A percentile compares a stretch with the other conserved stretches of the same genome.
These are phyloP conservation scores for Nanorana parkeri DNA, from an alignment of 2,113 vertebrate genomes.

Conservation along the genomic window DNA sequence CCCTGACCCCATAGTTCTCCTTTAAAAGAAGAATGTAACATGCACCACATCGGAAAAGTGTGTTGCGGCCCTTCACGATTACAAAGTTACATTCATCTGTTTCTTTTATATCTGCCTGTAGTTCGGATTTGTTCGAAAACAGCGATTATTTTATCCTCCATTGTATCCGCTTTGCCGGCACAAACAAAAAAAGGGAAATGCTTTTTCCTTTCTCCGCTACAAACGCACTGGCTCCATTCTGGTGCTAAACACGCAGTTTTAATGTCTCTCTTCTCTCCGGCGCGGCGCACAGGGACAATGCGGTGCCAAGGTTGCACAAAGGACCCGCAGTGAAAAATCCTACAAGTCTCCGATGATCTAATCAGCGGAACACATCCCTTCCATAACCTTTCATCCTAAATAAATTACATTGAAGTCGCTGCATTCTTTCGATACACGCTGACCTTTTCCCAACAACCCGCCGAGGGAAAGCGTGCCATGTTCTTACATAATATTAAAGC, in stretches of 20 bases:
- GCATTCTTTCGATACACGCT: slow-evolving; percentile 48
- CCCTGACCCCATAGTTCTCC: too few species aligned
- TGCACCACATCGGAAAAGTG: too few species aligned
- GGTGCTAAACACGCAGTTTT: slow-evolving; percentile 20
- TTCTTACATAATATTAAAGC: slow-evolving; percentile 52
- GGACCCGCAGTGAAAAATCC: slow-evolving; percentile 28
- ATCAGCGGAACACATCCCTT: slow-evolving; percentile 51
- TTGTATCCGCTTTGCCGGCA: too few species aligned
- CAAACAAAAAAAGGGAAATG: not conserved
- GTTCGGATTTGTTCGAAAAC: too few species aligned
- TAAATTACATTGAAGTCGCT: slow-evolving; percentile 53
- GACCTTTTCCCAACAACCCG: slow-evolving; percentile 55
- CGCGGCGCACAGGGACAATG: not conserved
- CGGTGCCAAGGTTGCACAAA: slow-evolving; percentile 48
- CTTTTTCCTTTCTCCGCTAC: not conserved
- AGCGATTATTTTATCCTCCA: too few species aligned
- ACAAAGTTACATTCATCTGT: too few species aligned
- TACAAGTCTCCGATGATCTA: slow-evolving; percentile 48
- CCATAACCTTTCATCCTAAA: slow-evolving; percentile 56
- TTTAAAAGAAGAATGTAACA: too few species aligned
- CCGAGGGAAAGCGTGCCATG: slow-evolving; percentile 44
- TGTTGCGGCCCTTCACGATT: too few species aligned
- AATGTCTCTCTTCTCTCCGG: slow-evolving; percentile 22
- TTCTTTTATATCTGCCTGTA: too few species aligned
- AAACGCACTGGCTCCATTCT: not conserved